A percentile compares a stretch with the other conserved stretches of the same genome.
phyloP scores from a whole-genome alignment of 2,888 invertebrate species.

The Ophion slaviceki region DNA sequence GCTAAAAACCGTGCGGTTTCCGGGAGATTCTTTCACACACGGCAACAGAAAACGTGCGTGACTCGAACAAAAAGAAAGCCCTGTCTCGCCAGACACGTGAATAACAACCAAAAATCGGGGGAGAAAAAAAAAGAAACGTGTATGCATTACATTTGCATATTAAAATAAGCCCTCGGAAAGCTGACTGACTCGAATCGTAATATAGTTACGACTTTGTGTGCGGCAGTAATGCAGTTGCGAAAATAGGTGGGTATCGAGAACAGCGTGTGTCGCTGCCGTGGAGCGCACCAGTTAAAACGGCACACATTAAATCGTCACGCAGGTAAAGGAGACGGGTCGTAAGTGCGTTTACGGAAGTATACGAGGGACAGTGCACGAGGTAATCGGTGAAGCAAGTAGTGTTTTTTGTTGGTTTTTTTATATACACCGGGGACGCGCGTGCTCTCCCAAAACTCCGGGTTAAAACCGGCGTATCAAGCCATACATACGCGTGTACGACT shows the following conservation, averaged over 20 bases:
- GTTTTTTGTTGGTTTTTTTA: constrained; percentile 30
- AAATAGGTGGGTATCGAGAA: constrained; percentile 57
- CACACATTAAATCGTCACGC: constrained; percentile 8
- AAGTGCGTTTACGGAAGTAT: constrained; percentile 13
- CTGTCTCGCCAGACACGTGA: constrained; percentile 42
- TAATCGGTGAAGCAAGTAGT: constrained; percentile 68
- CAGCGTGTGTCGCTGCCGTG: constrained; percentile 41
- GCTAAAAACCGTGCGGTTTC: constrained; percentile 62
- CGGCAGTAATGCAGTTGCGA: constrained; percentile 61
- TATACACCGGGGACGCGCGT: constrained; percentile 66
- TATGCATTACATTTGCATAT: constrained; percentile 77
- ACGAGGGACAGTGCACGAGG: constrained; percentile 67
- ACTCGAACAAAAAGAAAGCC: constrained; percentile 41
- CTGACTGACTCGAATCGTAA: constrained; percentile 41
- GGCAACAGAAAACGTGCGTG: constrained; percentile 68
- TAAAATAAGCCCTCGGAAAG: constrained; percentile 67
- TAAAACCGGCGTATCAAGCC: constrained; percentile 77
- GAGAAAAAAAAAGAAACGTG: constrained; percentile 52
- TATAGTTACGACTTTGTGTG: constrained; percentile 40
- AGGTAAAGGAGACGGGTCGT: background rate
- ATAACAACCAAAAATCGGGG: constrained; percentile 44
- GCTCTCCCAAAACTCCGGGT: constrained; percentile 59
- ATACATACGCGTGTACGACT: constrained; percentile 67
- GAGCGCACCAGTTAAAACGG: constrained; percentile 30
- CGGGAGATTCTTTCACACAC: constrained; percentile 51